Base-by-base conservation (phyloP, 2,888 invertebrate species). In the Tortrix viridana region DNA sequence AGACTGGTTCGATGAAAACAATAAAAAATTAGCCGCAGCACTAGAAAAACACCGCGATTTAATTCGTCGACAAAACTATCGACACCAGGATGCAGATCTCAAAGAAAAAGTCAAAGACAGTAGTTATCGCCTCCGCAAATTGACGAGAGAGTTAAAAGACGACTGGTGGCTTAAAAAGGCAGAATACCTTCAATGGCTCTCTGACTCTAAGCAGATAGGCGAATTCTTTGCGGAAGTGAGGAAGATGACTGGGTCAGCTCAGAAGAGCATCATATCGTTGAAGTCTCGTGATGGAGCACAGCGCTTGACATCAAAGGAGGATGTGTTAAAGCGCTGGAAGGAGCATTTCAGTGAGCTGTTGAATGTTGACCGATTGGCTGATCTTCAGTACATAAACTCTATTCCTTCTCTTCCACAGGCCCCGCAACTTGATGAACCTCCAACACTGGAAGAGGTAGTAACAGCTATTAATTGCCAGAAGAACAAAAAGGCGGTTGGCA, bases 161-260 rank as follows among this genome's bases (percentile, higher is more conserved):
- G 38, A 52, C 20, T 52, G 52, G 52, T 38, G 52, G 52, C 38
- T 19, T 2, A 20, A 52, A 6, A 52, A 38, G 14, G 38, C 53
- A 5, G 23, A 16, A 23, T 16, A 16, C 2, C 43, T 54, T 2
- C 43, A 54, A 43, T 54, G 54, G 54, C 54, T 44, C 6, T 43
- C 23, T 2, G 54, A 54, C 23, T 43, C 54, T 4, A 43, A 54
- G 9, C 54, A 44, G 5, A 12, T 54, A 7, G 41, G 41, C 7
- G 26, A 14, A 2, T 54, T 54, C 18, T 18, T 23, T 3, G 19
- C 5, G 1, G 41, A 53, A 6, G 3, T 53, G 14, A 38, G 41
- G 3, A 20, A 23, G 9, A 43, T 54, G 20, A 22, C 43, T 12
- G 43, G 54, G n/a, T 9, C 43, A 12, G 3, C 23, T 12, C 14